These are phyloP conservation scores for Nanorana parkeri DNA, from an alignment of 2,113 vertebrate genomes.

Conservation along the genomic window DNA sequence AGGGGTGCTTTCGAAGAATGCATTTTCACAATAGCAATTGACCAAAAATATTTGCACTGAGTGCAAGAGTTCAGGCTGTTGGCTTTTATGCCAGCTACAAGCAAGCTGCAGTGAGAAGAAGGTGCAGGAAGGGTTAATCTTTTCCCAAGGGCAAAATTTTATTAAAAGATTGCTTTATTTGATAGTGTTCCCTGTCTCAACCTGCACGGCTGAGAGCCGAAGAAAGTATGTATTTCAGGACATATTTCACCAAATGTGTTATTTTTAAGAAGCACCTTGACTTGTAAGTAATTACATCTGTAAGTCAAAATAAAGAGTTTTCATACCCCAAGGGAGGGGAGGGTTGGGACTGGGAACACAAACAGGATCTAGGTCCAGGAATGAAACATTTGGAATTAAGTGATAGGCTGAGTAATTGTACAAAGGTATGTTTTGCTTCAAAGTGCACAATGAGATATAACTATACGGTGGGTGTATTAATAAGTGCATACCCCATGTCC, in stretches of 20 bases:
- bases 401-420: neutral
- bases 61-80: neutral
- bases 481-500: neutral
- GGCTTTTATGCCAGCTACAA: neutral
- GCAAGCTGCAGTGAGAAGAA: neutral
- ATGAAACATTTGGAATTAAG: constrained; percentile 17
- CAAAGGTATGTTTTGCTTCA: neutral
- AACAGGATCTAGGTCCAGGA: constrained; percentile 20
- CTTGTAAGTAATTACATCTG: constrained; percentile 52
- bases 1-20: constrained; percentile 23
- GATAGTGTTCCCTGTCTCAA: constrained; percentile 31
- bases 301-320: constrained; percentile 53
- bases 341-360: constrained; percentile 25
- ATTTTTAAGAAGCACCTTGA: constrained; percentile 47
- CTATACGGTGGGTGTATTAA: neutral
- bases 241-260: constrained; percentile 49
- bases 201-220: constrained; percentile 36
- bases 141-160: constrained; percentile 1
- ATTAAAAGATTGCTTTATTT: constrained; percentile 49
- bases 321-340: constrained; percentile 49
- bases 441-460: neutral
- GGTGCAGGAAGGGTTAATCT: neutral
- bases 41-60: constrained; percentile 10
- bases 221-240: constrained; percentile 39
- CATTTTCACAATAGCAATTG: constrained; percentile 18